phyloP scores from a whole-genome alignment of 2,888 invertebrate genomes.

The Ennomos erosarius region DNA sequence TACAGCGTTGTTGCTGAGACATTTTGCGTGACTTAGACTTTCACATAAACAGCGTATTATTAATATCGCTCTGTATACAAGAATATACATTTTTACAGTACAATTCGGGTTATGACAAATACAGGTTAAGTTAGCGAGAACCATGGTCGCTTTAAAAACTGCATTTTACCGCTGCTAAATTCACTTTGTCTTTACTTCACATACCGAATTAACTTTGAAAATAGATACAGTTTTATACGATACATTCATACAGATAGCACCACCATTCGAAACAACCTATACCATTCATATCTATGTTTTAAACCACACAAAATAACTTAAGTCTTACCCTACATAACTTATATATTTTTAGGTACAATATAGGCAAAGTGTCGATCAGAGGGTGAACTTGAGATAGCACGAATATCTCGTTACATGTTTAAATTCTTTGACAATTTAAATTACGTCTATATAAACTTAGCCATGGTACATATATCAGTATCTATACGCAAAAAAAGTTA shows the following conservation, averaged over 20 bases:
- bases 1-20: no score
- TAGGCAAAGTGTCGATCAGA: slow-evolving; percentile 32
- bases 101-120: neutral
- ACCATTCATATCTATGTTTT: slow-evolving; percentile 45
- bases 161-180: neutral
- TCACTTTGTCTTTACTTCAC: slow-evolving; percentile 30
- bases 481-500: slow-evolving; percentile 20
- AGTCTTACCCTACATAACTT: slow-evolving; percentile 43
- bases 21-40: no score
- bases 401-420: slow-evolving; percentile 4
- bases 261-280: slow-evolving; percentile 73
- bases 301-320: slow-evolving; percentile 41
- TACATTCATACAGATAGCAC: slow-evolving; percentile 75
- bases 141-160: no score
- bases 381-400: slow-evolving; percentile 25
- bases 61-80: neutral
- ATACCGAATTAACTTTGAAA: slow-evolving; percentile 44
- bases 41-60: neutral
- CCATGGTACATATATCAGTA: slow-evolving; percentile 14
- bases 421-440: slow-evolving; percentile 8
- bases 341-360: slow-evolving; percentile 34
- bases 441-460: slow-evolving; percentile 6
- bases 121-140: neutral
- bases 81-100: neutral
- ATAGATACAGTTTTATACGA: slow-evolving; percentile 27